Evolutionary conservation across 2,113 vertebrate species (phyloP).

Genomic region (Trogon surrucura): DNA sequence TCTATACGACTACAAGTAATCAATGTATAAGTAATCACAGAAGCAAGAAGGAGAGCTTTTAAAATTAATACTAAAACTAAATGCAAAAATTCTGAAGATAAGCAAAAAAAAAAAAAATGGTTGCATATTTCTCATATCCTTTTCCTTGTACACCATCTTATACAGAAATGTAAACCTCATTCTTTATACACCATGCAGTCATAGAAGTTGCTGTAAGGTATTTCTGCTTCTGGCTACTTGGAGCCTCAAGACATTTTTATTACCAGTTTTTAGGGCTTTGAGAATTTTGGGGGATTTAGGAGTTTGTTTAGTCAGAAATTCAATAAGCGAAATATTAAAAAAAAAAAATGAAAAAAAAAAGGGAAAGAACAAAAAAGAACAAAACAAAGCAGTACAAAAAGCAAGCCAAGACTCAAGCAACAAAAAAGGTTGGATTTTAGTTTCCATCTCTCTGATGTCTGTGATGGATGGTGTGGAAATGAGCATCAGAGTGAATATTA

Average conservation of each 20-base stretch:
- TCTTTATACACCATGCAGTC: background rate
- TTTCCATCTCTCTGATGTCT: background rate
- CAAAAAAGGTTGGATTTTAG: accelerated
- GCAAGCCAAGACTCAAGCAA: background rate
- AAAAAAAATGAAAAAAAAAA: background rate
- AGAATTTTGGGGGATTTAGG: background rate
- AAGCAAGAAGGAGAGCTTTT: background rate
- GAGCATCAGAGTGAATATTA: background rate
- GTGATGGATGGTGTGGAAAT: background rate
- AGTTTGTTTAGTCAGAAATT: background rate
- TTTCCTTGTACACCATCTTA: background rate
- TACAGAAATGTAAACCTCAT: background rate
- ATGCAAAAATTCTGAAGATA: background rate
- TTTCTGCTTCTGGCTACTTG: background rate
- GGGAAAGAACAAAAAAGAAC: background rate
- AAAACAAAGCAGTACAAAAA: no score
- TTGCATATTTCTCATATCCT: background rate
- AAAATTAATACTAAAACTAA: background rate
- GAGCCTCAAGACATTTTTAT: background rate
- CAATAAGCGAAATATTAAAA: background rate
- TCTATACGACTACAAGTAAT: background rate
- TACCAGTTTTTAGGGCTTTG: background rate
- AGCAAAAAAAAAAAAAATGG: background rate
- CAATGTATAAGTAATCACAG: background rate
- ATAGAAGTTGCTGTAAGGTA: background rate